Evolutionary conservation across 2,888 invertebrate species (phyloP), one percentile per base, ranked within the genome.

Genomic region (Monoplex corrugatus): DNA sequence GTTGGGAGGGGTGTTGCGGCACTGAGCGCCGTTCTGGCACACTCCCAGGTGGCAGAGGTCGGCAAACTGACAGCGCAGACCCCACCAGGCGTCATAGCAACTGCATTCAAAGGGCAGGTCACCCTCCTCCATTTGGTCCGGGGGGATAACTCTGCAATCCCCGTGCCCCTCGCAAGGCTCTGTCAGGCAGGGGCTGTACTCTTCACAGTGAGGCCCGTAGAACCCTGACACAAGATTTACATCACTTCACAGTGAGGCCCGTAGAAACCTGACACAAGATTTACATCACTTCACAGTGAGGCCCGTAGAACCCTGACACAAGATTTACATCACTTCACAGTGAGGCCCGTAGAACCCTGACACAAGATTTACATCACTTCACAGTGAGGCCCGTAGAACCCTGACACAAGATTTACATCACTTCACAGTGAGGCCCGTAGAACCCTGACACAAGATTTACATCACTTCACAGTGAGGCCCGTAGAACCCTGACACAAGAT

Each of bases 71-170:
- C 95, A 95, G 8, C 91, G 91, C 35, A 90, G 88, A 2, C 95
- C 95, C 45, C 91, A 94, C 88, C 93, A 92, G n/a, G 93, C 94
- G 0, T 85, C 87, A 13, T 91, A 78, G 90, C 95, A 95, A 8
- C 90, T 84, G 85, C 95, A 95, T 40, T 75, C 75, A 89, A 92
- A 95, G 8, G 68, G 40, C 45, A 45, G 57, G 32, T 40, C 83
- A 6, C 44, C 84, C 50, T 75, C 57, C 75, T 78, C 45, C 3
- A 16, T 23, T 19, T 40, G 23, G 6, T 23, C 6, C 23, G 10
- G n/a, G 8, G 63, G 83, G 32, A 45, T 6, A n/a, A n/a, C 32
- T 5, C 28, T 23, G 50, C 91, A 91, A 5, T 40, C 43, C 6
- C 91, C 91, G 2, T 89, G 87, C 23, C 28, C 45, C 1, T 82